Conservation (phyloP, 2,113 vertebrate species). For the Deroptyus accipitrinus region DNA sequence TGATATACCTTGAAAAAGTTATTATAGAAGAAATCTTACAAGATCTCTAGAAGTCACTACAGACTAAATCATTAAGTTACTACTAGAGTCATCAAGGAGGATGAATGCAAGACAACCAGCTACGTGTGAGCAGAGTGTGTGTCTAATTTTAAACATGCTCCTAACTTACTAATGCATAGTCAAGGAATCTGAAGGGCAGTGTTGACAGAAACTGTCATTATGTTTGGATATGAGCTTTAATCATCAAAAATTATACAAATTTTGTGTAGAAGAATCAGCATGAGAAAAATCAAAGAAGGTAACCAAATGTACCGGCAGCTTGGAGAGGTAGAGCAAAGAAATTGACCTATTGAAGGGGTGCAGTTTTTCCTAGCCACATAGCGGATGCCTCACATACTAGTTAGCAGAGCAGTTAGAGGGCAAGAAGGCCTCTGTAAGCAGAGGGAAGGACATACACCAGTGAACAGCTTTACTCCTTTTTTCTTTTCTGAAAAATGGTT, state of each 20-base stretch:
- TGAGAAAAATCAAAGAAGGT: not conserved
- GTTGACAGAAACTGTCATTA: not conserved
- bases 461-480: not conserved
- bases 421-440: not conserved
- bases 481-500: not conserved
- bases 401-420: not conserved
- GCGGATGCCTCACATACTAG: not conserved
- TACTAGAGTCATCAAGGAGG: not conserved
- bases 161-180: not conserved
- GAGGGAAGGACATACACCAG: not conserved
- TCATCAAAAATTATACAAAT: not conserved
- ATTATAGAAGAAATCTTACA: not conserved
- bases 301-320: not conserved
- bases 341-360: not conserved
- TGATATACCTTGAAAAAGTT: not conserved
- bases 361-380: not conserved
- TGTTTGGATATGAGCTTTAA: not conserved
- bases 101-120: not conserved
- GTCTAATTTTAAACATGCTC: not conserved
- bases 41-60: not conserved
- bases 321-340: not conserved
- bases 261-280: not conserved
- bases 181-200: not conserved
- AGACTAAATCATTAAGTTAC: not conserved
- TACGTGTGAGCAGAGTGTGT: not conserved